Conservation (phyloP, 2,888 invertebrate genomes). For the Drosophila seclusa region DNA sequence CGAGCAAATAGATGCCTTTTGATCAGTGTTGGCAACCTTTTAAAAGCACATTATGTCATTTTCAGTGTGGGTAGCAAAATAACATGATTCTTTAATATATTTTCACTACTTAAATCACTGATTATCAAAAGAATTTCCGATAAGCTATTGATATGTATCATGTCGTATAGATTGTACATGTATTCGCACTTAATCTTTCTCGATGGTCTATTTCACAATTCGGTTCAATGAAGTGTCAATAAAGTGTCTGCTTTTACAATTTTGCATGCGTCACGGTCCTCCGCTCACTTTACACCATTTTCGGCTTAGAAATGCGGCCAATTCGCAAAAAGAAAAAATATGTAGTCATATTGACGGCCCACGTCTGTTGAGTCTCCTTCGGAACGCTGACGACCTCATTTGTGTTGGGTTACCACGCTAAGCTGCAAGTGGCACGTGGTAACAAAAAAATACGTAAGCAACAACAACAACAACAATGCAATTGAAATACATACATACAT, state of each 20-base stretch:
- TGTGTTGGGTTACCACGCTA: constrained; percentile 50
- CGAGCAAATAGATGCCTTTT: neutral
- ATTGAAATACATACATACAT: constrained; percentile 9
- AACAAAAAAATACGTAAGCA: constrained; percentile 22
- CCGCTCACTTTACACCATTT: constrained; percentile 29
- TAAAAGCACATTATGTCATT: neutral
- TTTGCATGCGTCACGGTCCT: constrained; percentile 52
- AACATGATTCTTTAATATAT: neutral
- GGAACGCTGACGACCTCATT: constrained; percentile 49
- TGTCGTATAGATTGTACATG: constrained; percentile 28
- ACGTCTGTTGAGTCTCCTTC: constrained; percentile 46
- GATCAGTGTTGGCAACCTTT: neutral
- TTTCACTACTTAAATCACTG: neutral
- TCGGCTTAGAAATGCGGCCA: constrained; percentile 56
- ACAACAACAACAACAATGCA: constrained; percentile 32
- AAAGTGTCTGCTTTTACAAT: constrained; percentile 29
- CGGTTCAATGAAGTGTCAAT: constrained; percentile 47
- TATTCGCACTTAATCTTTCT: constrained; percentile 31
- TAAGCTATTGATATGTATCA: neutral
- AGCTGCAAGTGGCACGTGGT: constrained; percentile 68
- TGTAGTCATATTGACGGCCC: constrained; percentile 28
- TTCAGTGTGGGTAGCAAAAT: neutral
- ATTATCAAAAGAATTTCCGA: neutral
- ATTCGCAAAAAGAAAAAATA: constrained; percentile 29
- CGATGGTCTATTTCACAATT: constrained; percentile 34